Evolutionary conservation across 2,888 invertebrate species (phyloP).

Genomic region (Neoscelio sp.): DNA sequence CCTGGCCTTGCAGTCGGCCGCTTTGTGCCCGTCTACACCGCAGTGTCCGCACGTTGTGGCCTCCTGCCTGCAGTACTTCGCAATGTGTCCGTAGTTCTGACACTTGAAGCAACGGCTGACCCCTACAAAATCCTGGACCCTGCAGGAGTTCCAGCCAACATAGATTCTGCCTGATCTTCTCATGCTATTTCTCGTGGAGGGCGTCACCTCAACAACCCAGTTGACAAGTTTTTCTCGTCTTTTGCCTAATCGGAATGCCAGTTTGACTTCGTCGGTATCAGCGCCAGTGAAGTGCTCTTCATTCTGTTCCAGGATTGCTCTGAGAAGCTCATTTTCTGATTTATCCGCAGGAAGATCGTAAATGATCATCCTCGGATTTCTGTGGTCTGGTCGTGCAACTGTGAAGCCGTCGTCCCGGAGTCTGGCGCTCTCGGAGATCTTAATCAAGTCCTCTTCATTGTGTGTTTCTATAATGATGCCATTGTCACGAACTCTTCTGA

Average conservation of each 20-base stretch:
- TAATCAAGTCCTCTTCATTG: too few relatives aligned
- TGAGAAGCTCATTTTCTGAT: background rate
- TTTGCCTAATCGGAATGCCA: background rate
- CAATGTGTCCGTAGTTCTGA: conserved; percentile 59
- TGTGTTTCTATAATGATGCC: too few relatives aligned
- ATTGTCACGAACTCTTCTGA: too few relatives aligned
- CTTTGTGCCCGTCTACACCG: conserved; percentile 10
- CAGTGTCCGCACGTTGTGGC: conserved; percentile 52
- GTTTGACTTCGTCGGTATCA: background rate
- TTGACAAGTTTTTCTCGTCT: background rate
- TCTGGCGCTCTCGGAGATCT: too few relatives aligned
- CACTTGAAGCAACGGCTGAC: conserved; percentile 65
- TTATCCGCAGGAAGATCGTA: background rate
- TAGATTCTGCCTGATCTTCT: background rate
- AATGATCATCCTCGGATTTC: background rate
- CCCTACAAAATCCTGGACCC: conserved; percentile 40
- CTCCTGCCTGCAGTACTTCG: conserved; percentile 42
- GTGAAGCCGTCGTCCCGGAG: too few relatives aligned
- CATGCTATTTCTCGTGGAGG: background rate
- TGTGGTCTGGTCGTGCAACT: background rate
- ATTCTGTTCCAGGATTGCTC: background rate
- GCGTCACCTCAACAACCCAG: background rate
- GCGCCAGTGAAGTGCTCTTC: background rate
- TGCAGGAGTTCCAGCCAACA: conserved; percentile 30
- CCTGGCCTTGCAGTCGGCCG: background rate